phyloP scores from a whole-genome alignment of 35 echinoderm and acorn worm genomes.

The Nesometra sesokonis region DNA sequence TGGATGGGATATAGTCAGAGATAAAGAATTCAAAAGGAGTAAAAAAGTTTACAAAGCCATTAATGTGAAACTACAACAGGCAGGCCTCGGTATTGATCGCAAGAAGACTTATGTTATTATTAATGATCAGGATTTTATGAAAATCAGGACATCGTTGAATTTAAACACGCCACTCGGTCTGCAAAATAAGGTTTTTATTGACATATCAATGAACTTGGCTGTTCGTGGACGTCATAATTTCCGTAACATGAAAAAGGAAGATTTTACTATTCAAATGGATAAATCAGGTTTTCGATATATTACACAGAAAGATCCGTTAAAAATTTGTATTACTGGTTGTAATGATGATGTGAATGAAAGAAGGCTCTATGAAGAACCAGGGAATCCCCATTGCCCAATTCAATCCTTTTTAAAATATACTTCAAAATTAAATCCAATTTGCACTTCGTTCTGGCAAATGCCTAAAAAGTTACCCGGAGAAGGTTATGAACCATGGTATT shows the following conservation, averaged over 20 bases:
- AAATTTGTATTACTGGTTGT: slow-evolving; percentile 1
- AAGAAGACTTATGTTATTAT: background rate
- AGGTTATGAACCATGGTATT: slow-evolving; percentile 29
- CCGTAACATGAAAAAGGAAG: slow-evolving; percentile 14
- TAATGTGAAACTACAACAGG: slow-evolving; percentile 8
- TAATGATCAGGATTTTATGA: background rate
- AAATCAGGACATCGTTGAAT: slow-evolving; percentile 26
- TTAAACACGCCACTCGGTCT: slow-evolving; percentile 12
- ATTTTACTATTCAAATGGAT: slow-evolving; percentile 17
- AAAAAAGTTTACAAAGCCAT: slow-evolving; percentile 37
- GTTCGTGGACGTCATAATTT: slow-evolving; percentile 21
- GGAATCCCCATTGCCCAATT: slow-evolving; percentile 9
- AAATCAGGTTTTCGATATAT: background rate
- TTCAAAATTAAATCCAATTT: slow-evolving; percentile 21
- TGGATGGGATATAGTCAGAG: slow-evolving; percentile 26
- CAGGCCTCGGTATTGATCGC: background rate
- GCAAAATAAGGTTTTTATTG: slow-evolving; percentile 41
- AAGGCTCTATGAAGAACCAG: slow-evolving; percentile 23
- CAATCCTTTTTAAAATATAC: slow-evolving; percentile 18
- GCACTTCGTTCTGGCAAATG: slow-evolving; percentile 31
- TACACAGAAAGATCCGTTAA: background rate
- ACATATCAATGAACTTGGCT: slow-evolving; percentile 19
- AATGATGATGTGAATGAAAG: slow-evolving; percentile 7
- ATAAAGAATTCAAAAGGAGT: slow-evolving; percentile 10
- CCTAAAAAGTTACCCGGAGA: background rate